Evolutionary conservation across 2,113 vertebrate genomes (phyloP).

Genomic region (Ardeotis arabs): DNA sequence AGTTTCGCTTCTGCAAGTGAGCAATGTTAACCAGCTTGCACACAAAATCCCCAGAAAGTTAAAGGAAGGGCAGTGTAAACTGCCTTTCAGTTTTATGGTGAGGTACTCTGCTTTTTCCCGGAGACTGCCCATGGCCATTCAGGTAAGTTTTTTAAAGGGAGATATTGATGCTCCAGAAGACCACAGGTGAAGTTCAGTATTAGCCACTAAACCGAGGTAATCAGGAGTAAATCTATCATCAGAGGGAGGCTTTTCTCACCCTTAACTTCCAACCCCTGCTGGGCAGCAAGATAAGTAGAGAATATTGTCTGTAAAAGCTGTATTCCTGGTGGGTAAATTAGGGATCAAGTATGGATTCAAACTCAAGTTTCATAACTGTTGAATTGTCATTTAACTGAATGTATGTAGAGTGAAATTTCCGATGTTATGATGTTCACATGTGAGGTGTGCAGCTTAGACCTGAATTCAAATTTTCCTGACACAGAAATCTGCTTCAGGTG

Average conservation of each 20-base stretch:
- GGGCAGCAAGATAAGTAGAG: background rate
- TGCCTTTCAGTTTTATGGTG: rapidly evolving
- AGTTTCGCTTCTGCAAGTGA: background rate
- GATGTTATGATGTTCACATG: background rate
- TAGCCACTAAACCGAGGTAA: background rate
- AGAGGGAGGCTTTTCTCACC: background rate
- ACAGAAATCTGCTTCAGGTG: background rate
- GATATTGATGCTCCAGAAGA: background rate
- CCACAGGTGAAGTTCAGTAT: background rate
- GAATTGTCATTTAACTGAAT: background rate
- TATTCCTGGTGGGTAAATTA: background rate
- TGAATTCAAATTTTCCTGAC: background rate
- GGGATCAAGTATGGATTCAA: background rate
- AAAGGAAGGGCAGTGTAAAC: background rate
- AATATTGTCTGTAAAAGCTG: background rate
- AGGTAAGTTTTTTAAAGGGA: background rate
- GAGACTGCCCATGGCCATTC: background rate
- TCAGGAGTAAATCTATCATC: background rate
- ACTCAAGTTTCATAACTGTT: background rate
- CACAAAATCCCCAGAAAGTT: background rate
- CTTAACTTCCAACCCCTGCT: background rate
- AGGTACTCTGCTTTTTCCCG: background rate
- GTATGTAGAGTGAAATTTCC: rapidly evolving
- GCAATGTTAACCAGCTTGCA: background rate
- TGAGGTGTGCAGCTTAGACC: background rate